A percentile compares a stretch with the other conserved stretches of the same genome.
Evolutionary conservation across 2,797 vertebrate species (phyloP).

Genomic region (Alfaro cultratus): DNA sequence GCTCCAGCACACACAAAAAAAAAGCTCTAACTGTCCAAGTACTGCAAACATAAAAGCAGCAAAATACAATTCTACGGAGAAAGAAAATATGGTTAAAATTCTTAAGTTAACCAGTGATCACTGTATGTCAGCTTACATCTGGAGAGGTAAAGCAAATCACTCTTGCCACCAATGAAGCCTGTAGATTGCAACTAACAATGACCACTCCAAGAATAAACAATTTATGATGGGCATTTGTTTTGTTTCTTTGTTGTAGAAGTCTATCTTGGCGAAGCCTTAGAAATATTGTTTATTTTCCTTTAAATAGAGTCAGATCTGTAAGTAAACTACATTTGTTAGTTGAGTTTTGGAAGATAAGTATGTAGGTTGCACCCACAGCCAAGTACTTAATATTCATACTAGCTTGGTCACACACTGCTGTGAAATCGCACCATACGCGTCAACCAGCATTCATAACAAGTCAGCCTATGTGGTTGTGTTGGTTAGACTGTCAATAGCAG

Average conservation of each 20-base stretch:
- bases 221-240: background rate
- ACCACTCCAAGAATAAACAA: background rate
- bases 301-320: background rate
- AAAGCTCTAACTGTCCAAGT: background rate
- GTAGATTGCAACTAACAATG: background rate
- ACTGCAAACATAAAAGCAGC: too few relatives aligned
- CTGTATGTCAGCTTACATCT: background rate
- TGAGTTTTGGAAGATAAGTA: background rate
- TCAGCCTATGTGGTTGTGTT: background rate
- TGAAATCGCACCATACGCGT: background rate
- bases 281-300: background rate
- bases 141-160: background rate
- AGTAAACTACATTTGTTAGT: background rate
- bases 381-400: background rate
- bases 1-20: background rate
- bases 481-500: background rate
- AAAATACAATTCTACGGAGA: background rate
- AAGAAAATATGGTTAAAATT: background rate
- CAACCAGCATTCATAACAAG: background rate
- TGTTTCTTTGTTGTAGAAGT: background rate
- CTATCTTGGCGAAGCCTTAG: background rate
- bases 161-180: background rate
- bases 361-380: background rate
- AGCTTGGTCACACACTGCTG: background rate
- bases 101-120: background rate